Evolutionary conservation across 2,113 vertebrate species (phyloP), one percentile per base, ranked within the genome.

Genomic region (Meriones unguiculatus): DNA sequence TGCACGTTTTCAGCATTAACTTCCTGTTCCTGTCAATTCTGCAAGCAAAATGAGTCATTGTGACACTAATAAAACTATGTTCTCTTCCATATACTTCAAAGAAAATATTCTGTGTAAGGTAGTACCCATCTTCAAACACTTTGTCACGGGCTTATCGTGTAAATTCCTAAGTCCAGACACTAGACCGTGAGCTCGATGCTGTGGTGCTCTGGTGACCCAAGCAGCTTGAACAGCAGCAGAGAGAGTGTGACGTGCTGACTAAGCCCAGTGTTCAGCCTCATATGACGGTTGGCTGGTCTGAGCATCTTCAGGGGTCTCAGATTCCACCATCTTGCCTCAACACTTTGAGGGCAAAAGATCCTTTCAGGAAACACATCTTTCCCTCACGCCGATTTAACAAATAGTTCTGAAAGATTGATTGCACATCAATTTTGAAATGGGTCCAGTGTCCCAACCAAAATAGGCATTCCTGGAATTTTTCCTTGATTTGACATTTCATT

Each of bases 1-100:
- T 50, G 24, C 54, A 72, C 91, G n/a, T 75, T 46, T 95, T 95
- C 86, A 14, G 59, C 97, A 95, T 97, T 96, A 86, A 46, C 94
- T 75, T 95, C 86, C 95, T 82, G 46, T 87, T 92, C 64, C 11
- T 86, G 54, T 91, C 57, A 75, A 50, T 82, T 32, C 84, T 0
- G 70, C 30, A 94, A 69, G 78, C 72, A 93, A 95, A 95, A 90
- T 11, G n/a, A 87, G 70, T 41, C 78, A 24, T 70, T 90, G 93
- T 85, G 28, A 69, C 7, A 17, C 90, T 90, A 91, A 78, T 96
- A 87, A 80, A 46, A 41, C 25, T 75, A 95, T 81, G 13, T 12
- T 85, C 9, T 69, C 52, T 87, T 84, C 46, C 86, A 67, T 91
- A 4, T 28, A 8, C 93, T 96, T 91, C 93, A 94, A 86, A 95